These are phyloP conservation scores for Ivindomyrus marchei DNA, from an alignment of 2,113 vertebrate genomes.

Conservation along the genomic window DNA sequence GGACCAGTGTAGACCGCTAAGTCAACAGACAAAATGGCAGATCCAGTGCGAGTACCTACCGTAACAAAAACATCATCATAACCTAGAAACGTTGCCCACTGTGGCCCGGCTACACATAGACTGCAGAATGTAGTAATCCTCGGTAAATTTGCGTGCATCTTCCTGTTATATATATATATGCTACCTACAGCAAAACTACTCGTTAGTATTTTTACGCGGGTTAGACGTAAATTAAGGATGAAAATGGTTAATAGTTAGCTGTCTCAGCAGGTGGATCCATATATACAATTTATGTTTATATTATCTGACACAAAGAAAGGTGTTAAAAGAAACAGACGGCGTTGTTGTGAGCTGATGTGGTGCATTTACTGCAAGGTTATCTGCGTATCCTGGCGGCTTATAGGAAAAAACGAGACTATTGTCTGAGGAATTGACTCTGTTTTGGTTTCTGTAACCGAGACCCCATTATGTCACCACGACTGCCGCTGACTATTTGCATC, in stretches of 20 bases:
- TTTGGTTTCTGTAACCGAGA: constrained; percentile 8
- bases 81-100: not conserved
- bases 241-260: not conserved
- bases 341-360: not conserved
- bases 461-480: constrained; percentile 19
- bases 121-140: not conserved
- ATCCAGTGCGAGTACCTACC: not conserved
- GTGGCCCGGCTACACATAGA: not conserved
- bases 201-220: not conserved
- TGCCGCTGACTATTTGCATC: constrained; percentile 10
- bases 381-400: not conserved
- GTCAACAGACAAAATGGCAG: constrained; percentile 18
- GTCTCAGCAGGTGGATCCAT: not conserved
- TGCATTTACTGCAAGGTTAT: not conserved
- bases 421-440: not conserved
- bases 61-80: not conserved
- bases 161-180: not conserved
- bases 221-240: not conserved
- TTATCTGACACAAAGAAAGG: not conserved
- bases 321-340: not conserved
- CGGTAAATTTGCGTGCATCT: not conserved
- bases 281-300: not conserved
- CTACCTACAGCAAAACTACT: not conserved
- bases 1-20: not conserved
- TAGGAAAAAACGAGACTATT: not conserved